Base-by-base conservation (phyloP, 2,113 vertebrate genomes). In the Maylandia zebra region DNA sequence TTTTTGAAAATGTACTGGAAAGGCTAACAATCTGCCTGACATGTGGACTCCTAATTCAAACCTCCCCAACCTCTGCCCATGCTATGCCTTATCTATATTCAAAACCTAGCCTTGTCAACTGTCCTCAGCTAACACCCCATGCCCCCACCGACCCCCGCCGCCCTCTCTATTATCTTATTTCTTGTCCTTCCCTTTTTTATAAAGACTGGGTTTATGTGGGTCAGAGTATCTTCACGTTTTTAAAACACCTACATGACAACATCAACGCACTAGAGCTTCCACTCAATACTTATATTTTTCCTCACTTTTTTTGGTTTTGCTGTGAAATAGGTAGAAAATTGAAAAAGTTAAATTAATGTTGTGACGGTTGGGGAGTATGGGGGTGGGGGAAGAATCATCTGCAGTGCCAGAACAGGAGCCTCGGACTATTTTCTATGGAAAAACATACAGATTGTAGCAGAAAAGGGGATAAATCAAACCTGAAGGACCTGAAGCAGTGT, bases 401-500 rank as follows among this genome's bases (percentile, higher is more conserved):
- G 86, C 82, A 90, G 53, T 89, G 84, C 84, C 86, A 91, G 84
- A 90, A 76, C 36, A n/a, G 83, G 84, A 90, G 22, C 82, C 83
- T 89, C 3, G 19, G 89, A 93, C 89, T 93, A 82, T 93, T 94
- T 94, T 92, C 82, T 88, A 92, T 57, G 45, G 83, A 83, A 81
- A 76, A 83, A 86, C 57, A 3, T 55, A 45, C 41, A 88, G 90
- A 91, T 84, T 88, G 92, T 88, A 93, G 90, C 90, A 84, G 71
- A 85, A 83, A 86, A 24, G 55, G 82, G 85, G 83, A 91, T 66
- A 50, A 74, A 89, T 55, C n/a, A 36, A 82, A 91, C 64, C 57
- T 43, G 90, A 95, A 93, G 94, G 94, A 94, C 89, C 81, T 87
- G 86, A 92, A 92, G 86, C 94, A 94, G 95, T 96, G 96, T 96